Conservation (phyloP, 37 sponge, comb jelly and placozoan species). For the Beroe forskalii region DNA sequence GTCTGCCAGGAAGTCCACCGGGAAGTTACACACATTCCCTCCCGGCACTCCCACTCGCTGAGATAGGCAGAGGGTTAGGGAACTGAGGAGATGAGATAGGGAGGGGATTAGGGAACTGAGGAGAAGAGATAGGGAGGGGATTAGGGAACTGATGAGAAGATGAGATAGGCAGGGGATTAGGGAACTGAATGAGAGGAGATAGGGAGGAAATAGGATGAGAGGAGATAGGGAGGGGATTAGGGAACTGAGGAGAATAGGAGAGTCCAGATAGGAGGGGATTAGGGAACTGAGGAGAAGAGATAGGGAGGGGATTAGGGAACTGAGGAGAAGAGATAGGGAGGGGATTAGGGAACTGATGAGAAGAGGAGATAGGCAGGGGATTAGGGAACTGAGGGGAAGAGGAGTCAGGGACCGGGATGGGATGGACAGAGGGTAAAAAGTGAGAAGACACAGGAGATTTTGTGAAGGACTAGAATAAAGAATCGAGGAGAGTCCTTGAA, state of each 20-base stretch:
- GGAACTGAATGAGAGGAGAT: too few species aligned
- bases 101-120: not conserved
- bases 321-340: not conserved
- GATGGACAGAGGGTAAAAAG: too few species aligned
- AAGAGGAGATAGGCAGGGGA: not conserved
- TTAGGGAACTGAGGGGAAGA: too few species aligned
- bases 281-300: not conserved
- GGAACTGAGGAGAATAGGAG: not conserved
- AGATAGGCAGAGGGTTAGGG: not conserved
- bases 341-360: too few species aligned
- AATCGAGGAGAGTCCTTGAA: too few species aligned
- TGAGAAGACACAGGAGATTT: too few species aligned
- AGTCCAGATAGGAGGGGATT: not conserved
- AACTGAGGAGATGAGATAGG: too few species aligned
- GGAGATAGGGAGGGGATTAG: not conserved
- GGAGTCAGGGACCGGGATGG: too few species aligned
- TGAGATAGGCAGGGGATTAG: not conserved
- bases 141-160: too few species aligned
- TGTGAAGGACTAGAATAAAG: too few species aligned
- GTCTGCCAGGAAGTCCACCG: conserved; percentile 60
- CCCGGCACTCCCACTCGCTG: conserved; percentile 42
- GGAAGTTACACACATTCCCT: conserved; percentile 37
- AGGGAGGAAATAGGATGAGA: not conserved
- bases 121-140: not conserved
- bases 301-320: too few species aligned